Base-by-base conservation (phyloP, 1,140 invertebrate species). In the Panulirus ornatus region DNA sequence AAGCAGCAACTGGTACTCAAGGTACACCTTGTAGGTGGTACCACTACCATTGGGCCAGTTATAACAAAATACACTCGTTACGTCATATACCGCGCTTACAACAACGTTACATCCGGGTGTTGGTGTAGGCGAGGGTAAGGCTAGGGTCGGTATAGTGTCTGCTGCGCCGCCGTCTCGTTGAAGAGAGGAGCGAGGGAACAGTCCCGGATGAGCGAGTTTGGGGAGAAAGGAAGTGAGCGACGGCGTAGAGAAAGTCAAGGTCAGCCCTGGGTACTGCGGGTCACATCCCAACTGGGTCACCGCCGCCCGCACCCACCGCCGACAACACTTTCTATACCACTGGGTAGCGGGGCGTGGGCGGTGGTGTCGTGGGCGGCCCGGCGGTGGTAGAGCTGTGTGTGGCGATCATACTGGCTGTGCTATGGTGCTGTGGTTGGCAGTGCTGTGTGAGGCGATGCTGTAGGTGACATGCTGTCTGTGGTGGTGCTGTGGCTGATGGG, bases 241-340 rank as follows among this genome's bases (percentile, higher is more conserved):
- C 14, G 40, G 36, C 38, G 40, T 42, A 63, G 66, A 71, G 66
- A 71, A 84, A 71, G 66, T 73, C 63, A 84, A 84, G 82, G 82
- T 84, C 82, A 84, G 38, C 42, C 16, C 40, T n/a, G 9, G 66
- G 82, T 47, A 71, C 63, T 44, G 6, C 40, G 70, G 63, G 82
- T 84, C 82, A 84, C 47, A n/a, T 9, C 79, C 63, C 19, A 84
- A 71, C 82, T 71, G 70, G 82, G 82, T 84, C 82, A 51, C 44
- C 82, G 58, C 30, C 63, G 40, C 63, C 58, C 40, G 22, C 1
- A n/a, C 51, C 51, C 81, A 51, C 6, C 76, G 0, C 27, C 78
- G 58, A 58, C 51, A 81, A 58, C 51, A 81, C 78, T 81, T 58
- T 40, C 78, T 79, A 79, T 34, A 14, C 76, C 42, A 58, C n/a